Evolutionary conservation across 1,140 invertebrate species (phyloP), one percentile per base, ranked within the genome.

Genomic region (Aporrectodea caliginosa): DNA sequence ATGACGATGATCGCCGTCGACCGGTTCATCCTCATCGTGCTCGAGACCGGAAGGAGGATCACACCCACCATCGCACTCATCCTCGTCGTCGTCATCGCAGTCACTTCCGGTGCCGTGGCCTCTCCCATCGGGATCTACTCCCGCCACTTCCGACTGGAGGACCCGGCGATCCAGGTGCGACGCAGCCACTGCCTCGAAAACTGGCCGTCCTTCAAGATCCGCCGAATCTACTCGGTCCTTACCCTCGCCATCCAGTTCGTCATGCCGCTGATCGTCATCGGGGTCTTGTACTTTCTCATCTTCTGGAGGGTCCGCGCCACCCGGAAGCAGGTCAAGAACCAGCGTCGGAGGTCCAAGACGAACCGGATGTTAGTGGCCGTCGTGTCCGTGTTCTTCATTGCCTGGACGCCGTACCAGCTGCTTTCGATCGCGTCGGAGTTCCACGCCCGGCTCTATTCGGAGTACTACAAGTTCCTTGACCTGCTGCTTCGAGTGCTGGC

Each of bases 371-470:
- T 86, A 32, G 84, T 83, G 74, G 83, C 84, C 32, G 82, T 86
- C 78, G 86, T 85, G 14, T 73, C 87, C 1, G 83, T 86, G 16
- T 89, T 87, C 35, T 82, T 81, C 34, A 79, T 85, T 32, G 86
- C 85, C 31, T 89, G 89, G 89, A 76, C 88, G 32, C 89, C 88
- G 73, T 84, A 85, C 12, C 84, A 89, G 77, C 76, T 87, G 2
- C 88, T 88, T 81, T 87, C 90, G 76, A 77, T 89, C 6, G 78
- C 88, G 6, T 78, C 84, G 6, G 89, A 90, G 72, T 90, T 88
- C 75, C 73, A 87, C 70, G 43, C 43, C 43, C 6, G 43, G 22
- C 43, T 58, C 43, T 58, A 58, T 22, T 58, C 43, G 6, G 43
- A 58, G 43, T 58, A 58, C 43, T 58, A 12, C 43, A 87, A 85